Base-by-base conservation (phyloP, 2,797 vertebrate species). In the Manis pentadactyla region DNA sequence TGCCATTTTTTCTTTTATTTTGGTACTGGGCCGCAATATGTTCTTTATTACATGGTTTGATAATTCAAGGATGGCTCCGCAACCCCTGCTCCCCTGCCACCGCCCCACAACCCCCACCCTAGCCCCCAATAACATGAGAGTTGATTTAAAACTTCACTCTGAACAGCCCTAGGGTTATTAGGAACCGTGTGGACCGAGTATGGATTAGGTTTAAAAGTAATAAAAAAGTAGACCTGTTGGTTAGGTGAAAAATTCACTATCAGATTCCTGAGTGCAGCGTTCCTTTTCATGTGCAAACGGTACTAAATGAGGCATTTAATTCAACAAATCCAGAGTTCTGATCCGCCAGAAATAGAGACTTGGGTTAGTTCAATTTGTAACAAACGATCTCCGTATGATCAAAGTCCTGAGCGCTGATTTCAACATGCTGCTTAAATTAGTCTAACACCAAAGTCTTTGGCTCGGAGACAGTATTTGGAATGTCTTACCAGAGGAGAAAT, bases 351-450 rank as follows among this genome's bases (percentile, higher is more conserved):
- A 99, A 99, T 98, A 97, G 99, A 99, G 99, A 99, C 99, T 46
- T 99, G 99, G 99, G 99, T 99, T 99, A 99, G 99, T 99, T 99
- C 99, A 99, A 99, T 99, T 99, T 99, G 99, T 99, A 99, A 99
- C 99, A 99, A 99, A 99, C 99, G 99, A 99, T 99, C 99, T 99
- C 99, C 99, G 99, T 99, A 99, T 99, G 99, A 99, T 99, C 99
- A 99, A 99, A 99, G 99, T 98, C 98, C 98, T 97, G 99, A 99
- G 96, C 99, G 99, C 99, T 99, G 99, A 99, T 99, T 99, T 99
- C 99, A 99, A 99, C 99, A 99, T 99, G 99, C 99, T 99, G 99
- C 99, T 99, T 99, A 99, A 99, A 99, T 99, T 99, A 99, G 99
- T 99, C 99, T 99, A 99, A 99, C 99, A 99, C 99, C 99, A 99